phyloP scores from a whole-genome alignment of 2,113 vertebrate genomes.

The Cichladusa arquata region DNA sequence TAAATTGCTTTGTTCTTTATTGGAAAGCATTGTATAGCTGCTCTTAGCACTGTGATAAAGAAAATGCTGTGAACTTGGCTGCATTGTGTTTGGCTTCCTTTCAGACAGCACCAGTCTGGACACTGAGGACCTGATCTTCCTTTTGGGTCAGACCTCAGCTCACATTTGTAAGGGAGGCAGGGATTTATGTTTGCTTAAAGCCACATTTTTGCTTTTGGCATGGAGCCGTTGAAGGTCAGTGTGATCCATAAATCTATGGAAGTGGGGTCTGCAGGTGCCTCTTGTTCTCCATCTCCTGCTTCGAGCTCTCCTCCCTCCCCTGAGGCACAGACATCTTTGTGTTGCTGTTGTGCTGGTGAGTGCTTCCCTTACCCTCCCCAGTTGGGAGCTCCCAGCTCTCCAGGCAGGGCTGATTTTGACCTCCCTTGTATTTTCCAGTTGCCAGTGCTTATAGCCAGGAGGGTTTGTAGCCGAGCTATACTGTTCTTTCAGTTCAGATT shows the following conservation, averaged over 20 bases:
- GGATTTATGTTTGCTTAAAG: background rate
- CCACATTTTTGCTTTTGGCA: background rate
- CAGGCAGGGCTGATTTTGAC: background rate
- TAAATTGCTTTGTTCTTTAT: slow-evolving; percentile 11
- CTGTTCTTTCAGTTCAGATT: background rate
- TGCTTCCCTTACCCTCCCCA: background rate
- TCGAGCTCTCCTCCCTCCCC: background rate
- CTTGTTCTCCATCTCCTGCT: background rate
- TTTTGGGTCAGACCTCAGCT: background rate
- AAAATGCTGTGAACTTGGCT: background rate
- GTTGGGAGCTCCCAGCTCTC: background rate
- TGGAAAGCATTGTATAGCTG: slow-evolving; percentile 24
- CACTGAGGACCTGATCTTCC: background rate
- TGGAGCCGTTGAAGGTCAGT: background rate
- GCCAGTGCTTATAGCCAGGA: background rate
- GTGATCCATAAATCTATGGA: background rate
- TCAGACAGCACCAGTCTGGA: background rate
- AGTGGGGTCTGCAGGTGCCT: fast-evolving
- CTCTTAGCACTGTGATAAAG: background rate
- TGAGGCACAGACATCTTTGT: background rate
- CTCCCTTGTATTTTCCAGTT: background rate
- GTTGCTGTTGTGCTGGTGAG: background rate
- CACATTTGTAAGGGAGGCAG: background rate
- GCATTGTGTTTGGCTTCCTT: slow-evolving; percentile 60
- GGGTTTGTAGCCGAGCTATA: background rate